Base-by-base conservation (phyloP, 2,113 vertebrate species). In the Furnarius figulus region DNA sequence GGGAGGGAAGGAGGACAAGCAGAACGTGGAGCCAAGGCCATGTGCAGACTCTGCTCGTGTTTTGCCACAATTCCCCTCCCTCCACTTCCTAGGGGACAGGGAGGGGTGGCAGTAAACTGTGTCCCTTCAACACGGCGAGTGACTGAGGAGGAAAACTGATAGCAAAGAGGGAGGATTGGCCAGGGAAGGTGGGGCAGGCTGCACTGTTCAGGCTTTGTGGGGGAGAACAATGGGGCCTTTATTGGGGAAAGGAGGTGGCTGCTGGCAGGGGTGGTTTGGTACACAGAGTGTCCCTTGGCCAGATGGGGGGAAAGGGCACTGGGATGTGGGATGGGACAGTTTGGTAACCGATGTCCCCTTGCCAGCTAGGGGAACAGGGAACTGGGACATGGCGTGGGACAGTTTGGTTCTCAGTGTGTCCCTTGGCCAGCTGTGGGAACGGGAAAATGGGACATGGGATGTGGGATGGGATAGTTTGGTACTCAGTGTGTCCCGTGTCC, bases 141-240 rank as follows among this genome's bases (percentile, higher is more conserved):
- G 58, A 1, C 7, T 3, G 2, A 68, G 85, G 23, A 86, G 89
- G 95, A 89, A 92, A 96, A 27, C 65, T 56, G 91, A 95, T 71
- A 86, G 73, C 50, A 21, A 67, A 58, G 14, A 5, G 1, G 58
- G 67, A 90, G 85, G 90, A 75, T 33, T 85, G 85, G 85, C n/a
- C 6, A 9, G 82, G 79, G 90, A 95, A 95, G 95, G 96, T 89
- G 96, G 96, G 95, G 94, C 86, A 50, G 65, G 65, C 94, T 75
- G 95, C 80, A 67, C 93, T 96, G 14, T 50, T 84, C 86, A 23
- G 90, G 95, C 95, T 96, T 88, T 89, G 96, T 89, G 1, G 0
- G 52, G 85, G 39, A 89, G 85, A 94, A 97, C 96, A 97, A 96
- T 95, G 86, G 13, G 61, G 72, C 86, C 93, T 95, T 97, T 97